These are phyloP conservation scores for Diceros bicornis DNA, from an alignment of 2,797 vertebrate species.

Conservation along the genomic window DNA sequence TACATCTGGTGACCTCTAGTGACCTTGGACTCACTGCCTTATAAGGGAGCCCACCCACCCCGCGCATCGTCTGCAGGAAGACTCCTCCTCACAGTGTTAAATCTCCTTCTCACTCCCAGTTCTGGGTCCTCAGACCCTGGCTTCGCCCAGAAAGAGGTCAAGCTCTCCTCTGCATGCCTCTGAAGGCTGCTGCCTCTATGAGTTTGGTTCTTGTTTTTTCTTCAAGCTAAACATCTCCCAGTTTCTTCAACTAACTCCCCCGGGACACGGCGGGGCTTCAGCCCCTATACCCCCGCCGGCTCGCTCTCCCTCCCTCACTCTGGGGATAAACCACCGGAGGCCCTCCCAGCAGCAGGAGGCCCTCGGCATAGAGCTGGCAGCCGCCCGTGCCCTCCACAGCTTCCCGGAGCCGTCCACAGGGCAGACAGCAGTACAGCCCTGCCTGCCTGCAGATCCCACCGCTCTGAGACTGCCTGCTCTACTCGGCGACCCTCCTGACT, in stretches of 20 bases:
- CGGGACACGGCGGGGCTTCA: not conserved
- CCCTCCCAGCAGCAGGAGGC: not conserved
- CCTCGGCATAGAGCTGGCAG: not conserved
- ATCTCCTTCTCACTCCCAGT: not conserved
- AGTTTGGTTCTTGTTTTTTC: not conserved
- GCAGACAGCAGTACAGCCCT: too few species aligned
- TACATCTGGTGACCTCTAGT: not conserved
- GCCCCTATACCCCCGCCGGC: rapidly evolving
- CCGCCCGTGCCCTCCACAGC: rapidly evolving
- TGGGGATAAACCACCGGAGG: rapidly evolving
- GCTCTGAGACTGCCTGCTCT: too few species aligned
- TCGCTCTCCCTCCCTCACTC: not conserved
- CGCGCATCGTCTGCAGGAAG: not conserved
- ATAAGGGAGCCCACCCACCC: not conserved
- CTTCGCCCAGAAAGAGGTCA: rapidly evolving
- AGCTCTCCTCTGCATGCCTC: not conserved
- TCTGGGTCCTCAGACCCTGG: not conserved
- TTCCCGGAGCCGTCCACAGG: not conserved
- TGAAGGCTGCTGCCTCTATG: not conserved
- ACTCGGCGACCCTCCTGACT: too few species aligned
- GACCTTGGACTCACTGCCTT: not conserved
- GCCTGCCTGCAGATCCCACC: rapidly evolving
- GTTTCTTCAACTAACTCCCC: not conserved
- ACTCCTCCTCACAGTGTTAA: rapidly evolving
- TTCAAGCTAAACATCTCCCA: not conserved